These are phyloP conservation scores for Benthochromis sp. DNA, from an alignment of 2,113 vertebrate genomes.

Conservation along the genomic window DNA sequence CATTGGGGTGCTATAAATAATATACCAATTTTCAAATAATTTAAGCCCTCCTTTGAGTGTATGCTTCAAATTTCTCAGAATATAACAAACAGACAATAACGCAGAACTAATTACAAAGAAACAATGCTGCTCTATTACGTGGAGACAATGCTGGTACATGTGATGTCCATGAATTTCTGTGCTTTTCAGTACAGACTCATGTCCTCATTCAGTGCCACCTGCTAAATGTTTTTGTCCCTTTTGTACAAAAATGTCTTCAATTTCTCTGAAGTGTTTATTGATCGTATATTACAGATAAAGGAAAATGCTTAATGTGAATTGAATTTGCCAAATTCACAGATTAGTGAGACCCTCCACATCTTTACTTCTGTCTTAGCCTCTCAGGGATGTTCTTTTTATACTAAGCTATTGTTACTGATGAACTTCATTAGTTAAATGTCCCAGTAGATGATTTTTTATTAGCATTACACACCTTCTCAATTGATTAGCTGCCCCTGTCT, in stretches of 20 bases:
- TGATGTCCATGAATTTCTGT: not conserved
- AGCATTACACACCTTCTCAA: not conserved
- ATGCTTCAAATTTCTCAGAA: not conserved
- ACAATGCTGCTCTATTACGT: not conserved
- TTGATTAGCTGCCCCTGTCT: not conserved
- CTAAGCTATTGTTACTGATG: not conserved
- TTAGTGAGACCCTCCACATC: not conserved
- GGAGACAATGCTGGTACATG: not conserved
- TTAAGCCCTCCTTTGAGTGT: accelerated
- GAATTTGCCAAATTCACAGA: not conserved
- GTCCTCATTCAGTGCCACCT: not conserved
- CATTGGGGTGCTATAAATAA: not conserved
- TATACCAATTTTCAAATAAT: not conserved
- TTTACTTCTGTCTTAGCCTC: not conserved
- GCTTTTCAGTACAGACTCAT: not conserved
- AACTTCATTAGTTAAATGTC: not conserved
- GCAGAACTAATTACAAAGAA: not conserved
- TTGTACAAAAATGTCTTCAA: not conserved
- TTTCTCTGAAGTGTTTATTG: not conserved
- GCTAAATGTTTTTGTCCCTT: not conserved
- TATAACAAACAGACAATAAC: not conserved
- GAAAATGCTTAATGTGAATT: not conserved
- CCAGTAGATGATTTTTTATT: not conserved
- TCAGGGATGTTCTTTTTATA: accelerated
- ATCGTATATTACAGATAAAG: accelerated